Conservation (phyloP, 1,140 invertebrate genomes). For the Plodia interpunctella region DNA sequence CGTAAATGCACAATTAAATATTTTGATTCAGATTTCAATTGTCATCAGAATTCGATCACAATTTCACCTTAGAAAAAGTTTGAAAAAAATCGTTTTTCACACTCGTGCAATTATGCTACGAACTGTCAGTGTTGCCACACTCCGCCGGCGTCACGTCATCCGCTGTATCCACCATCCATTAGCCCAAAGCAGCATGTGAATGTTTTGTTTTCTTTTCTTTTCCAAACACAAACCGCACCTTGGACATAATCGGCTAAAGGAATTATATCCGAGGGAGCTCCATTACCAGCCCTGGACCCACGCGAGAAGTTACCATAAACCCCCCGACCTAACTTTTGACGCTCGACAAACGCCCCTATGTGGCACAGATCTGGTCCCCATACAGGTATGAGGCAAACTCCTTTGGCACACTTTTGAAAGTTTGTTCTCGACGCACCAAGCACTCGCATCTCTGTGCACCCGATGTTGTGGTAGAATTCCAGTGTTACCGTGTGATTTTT, state of each 20-base stretch:
- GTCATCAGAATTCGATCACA: not conserved
- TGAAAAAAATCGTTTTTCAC: not conserved
- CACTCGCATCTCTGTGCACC: slow-evolving; percentile 69
- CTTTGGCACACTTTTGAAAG: slow-evolving; percentile 48
- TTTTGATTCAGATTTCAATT: not conserved
- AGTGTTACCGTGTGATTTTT: slow-evolving; percentile 34
- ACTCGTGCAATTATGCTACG: not conserved
- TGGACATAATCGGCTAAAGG: slow-evolving; percentile 68
- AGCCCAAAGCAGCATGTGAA: slow-evolving; percentile 73
- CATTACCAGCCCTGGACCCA: slow-evolving; percentile 69
- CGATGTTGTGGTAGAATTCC: slow-evolving; percentile 37
- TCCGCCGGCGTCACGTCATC: slow-evolving; percentile 35
- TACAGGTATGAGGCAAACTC: slow-evolving; percentile 79
- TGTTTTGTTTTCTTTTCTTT: slow-evolving; percentile 75
- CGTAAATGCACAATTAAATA: not conserved
- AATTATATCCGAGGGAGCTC: slow-evolving; percentile 72
- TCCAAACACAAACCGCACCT: slow-evolving; percentile 73
- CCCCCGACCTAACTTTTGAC: slow-evolving; percentile 73
- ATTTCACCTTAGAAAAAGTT: not conserved
- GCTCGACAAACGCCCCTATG: slow-evolving; percentile 62
- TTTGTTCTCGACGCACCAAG: slow-evolving; percentile 49
- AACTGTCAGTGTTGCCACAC: slow-evolving; percentile 43
- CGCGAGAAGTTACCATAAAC: slow-evolving; percentile 72
- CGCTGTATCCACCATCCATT: slow-evolving; percentile 68
- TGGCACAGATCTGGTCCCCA: slow-evolving; percentile 83